phyloP scores from a whole-genome alignment of 2,113 vertebrate genomes.

The Anseranas semipalmata region DNA sequence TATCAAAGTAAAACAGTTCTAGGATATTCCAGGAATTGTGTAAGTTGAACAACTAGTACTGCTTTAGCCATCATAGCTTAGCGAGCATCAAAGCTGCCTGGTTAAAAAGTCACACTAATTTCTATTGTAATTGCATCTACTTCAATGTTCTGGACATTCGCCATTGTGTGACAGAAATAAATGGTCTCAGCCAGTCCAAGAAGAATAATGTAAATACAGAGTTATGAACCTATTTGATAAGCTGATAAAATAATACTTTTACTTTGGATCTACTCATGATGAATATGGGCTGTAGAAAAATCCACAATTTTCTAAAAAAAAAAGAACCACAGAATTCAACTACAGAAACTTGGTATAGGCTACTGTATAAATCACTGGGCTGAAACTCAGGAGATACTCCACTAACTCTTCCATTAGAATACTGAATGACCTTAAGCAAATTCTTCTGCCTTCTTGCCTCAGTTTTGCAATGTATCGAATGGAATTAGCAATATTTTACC shows the following conservation, averaged over 20 bases:
- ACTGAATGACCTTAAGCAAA: neutral
- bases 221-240: slow-evolving; percentile 27
- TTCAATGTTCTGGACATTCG: neutral
- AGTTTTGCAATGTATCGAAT: neutral
- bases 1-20: neutral
- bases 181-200: neutral
- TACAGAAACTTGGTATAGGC: slow-evolving; percentile 18
- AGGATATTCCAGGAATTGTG: neutral
- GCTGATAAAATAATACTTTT: slow-evolving; percentile 30
- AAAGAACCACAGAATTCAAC: slow-evolving; percentile 8
- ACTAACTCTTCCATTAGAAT: slow-evolving; percentile 5
- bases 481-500: neutral
- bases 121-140: slow-evolving; percentile 21
- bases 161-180: neutral
- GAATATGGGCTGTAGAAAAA: slow-evolving; percentile 33
- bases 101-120: slow-evolving; percentile 34
- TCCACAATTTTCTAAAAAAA: slow-evolving; percentile 36
- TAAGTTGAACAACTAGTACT: neutral
- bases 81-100: slow-evolving; percentile 5
- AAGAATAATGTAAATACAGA: slow-evolving; percentile 1
- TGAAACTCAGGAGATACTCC: slow-evolving; percentile 24
- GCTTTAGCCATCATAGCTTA: neutral
- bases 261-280: slow-evolving; percentile 3
- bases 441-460: neutral
- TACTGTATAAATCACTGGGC: neutral